A percentile compares a stretch with the other conserved stretches of the same genome.
Evolutionary conservation across 2,113 vertebrate species (phyloP).

Genomic region (Glaucidium brasilianum): DNA sequence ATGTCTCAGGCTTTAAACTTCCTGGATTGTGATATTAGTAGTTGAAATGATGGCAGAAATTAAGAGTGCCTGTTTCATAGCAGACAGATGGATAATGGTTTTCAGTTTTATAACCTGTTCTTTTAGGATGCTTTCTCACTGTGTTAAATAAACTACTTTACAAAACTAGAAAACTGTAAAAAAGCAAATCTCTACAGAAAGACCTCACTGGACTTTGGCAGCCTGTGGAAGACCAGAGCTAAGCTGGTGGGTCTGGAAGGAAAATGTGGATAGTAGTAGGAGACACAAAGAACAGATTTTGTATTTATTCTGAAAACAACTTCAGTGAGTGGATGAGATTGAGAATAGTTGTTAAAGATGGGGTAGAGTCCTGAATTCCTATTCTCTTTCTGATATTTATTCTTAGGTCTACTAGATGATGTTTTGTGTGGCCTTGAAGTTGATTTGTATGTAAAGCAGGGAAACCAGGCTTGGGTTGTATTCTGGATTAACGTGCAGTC

Average conservation of each 20-base stretch:
- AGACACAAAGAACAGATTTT: background rate
- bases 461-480: background rate
- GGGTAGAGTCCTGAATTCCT: background rate
- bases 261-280: background rate
- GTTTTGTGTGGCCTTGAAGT: background rate
- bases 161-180: background rate
- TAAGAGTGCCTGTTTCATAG: background rate
- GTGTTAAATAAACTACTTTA: background rate
- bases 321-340: background rate
- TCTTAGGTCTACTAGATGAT: background rate
- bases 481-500: background rate
- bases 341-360: background rate
- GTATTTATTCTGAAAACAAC: background rate
- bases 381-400: background rate
- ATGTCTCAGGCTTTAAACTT: background rate
- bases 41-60: background rate
- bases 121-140: background rate
- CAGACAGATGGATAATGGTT: background rate
- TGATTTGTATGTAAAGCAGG: background rate
- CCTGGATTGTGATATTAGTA: background rate
- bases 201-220: background rate
- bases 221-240: background rate
- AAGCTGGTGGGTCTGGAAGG: background rate
- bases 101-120: background rate
- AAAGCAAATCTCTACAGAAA: background rate